A percentile compares a stretch with the other conserved stretches of the same genome.
Conservation (phyloP, 2,888 invertebrate species). For the Chymomyza caudatula region DNA sequence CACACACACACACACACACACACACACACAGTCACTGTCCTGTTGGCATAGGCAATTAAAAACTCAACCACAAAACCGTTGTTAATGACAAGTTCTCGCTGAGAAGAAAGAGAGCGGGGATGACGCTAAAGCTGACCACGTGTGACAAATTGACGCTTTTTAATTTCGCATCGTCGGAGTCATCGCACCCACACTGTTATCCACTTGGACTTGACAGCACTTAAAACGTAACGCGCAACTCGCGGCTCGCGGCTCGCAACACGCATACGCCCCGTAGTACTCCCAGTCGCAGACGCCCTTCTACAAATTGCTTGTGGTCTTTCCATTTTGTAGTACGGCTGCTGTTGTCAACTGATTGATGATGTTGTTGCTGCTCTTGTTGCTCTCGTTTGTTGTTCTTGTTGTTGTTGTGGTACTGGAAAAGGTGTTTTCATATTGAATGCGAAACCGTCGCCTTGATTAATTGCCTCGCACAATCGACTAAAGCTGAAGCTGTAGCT, state of each 20-base stretch:
- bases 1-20: not conserved
- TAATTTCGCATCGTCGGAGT: constrained; percentile 61
- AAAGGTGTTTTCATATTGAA: constrained; percentile 70
- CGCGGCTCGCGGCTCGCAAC: too few relatives aligned
- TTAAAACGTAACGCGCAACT: constrained; percentile 33
- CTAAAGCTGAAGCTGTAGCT: constrained; percentile 15
- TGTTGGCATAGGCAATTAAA: constrained; percentile 48
- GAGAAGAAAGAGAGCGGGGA: constrained; percentile 11
- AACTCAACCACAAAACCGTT: constrained; percentile 51
- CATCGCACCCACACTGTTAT: constrained; percentile 1
- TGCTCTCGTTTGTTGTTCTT: constrained; percentile 21
- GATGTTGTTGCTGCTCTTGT: constrained; percentile 46
- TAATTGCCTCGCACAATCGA: constrained; percentile 73
- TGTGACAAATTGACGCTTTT: constrained; percentile 77
- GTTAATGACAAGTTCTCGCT: constrained; percentile 41
- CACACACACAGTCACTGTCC: not conserved
- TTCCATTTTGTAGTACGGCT: not conserved
- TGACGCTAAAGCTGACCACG: constrained; percentile 42
- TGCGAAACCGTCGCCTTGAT: constrained; percentile 68
- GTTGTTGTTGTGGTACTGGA: constrained; percentile 49
- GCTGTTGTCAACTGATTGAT: constrained; percentile 65
- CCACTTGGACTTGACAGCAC: not conserved
- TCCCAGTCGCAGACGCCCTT: not conserved
- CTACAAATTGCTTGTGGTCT: not conserved
- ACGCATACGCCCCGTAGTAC: constrained; percentile 33